These are phyloP conservation scores for Drosophila neonasuta DNA, from an alignment of 2,888 invertebrate species.

Conservation along the genomic window DNA sequence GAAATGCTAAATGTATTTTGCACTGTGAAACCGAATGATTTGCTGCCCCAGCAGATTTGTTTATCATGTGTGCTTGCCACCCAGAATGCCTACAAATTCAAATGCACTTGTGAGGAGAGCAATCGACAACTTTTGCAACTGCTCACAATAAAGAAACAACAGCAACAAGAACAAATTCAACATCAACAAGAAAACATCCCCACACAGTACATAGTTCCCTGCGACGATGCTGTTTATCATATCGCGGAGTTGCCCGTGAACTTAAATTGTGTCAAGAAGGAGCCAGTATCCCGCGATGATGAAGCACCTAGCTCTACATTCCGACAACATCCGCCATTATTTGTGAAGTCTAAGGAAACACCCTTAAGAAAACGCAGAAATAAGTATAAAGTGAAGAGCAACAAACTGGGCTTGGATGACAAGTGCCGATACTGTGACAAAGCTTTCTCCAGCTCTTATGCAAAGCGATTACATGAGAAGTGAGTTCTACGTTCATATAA, in stretches of 20 bases:
- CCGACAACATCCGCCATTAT: not conserved
- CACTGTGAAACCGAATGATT: slow-evolving; percentile 44
- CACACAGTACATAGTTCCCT: slow-evolving; percentile 19
- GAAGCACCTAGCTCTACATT: not conserved
- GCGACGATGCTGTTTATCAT: slow-evolving; percentile 34
- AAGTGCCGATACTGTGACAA: slow-evolving; percentile 84
- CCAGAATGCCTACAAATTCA: slow-evolving; percentile 74
- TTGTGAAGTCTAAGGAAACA: not conserved
- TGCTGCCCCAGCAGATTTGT: slow-evolving; percentile 77
- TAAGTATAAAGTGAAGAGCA: slow-evolving; percentile 83
- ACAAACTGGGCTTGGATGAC: slow-evolving; percentile 82
- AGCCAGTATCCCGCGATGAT: slow-evolving; percentile 5
- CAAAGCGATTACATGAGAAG: slow-evolving; percentile 84
- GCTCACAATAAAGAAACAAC: slow-evolving; percentile 76
- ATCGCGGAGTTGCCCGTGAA: slow-evolving; percentile 8
- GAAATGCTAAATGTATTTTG: slow-evolving; percentile 70
- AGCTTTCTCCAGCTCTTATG: slow-evolving; percentile 83
- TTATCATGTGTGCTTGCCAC: slow-evolving; percentile 67
- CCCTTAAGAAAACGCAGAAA: slow-evolving; percentile 60
- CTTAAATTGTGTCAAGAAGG: slow-evolving; percentile 29
- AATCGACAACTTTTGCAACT: slow-evolving; percentile 52
- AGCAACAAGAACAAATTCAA: slow-evolving; percentile 32
- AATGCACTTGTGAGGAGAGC: slow-evolving; percentile 72
- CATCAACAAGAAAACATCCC: slow-evolving; percentile 2
- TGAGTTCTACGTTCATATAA: slow-evolving; percentile 61